Percentiles rank a stretch among this genome's conserved stretches.
These are phyloP conservation scores for Chrosomus eos DNA, from an alignment of 2,797 vertebrate genomes.

Conservation along the genomic window DNA sequence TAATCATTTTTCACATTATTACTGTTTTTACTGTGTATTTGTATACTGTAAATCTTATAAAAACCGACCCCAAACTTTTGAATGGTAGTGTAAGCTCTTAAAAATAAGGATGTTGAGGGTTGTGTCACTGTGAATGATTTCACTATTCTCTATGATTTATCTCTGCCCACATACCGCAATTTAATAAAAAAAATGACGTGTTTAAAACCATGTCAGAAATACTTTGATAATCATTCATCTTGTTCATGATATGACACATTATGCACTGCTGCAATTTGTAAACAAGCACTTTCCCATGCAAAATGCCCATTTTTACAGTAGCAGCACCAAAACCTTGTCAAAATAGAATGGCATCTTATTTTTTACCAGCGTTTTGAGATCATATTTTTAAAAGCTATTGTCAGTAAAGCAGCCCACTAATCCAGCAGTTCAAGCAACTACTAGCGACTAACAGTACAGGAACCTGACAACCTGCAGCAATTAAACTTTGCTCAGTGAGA, in stretches of 20 bases:
- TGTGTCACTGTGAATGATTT: constrained; percentile 24
- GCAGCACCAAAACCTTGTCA: background rate
- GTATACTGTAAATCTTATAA: background rate
- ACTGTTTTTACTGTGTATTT: background rate
- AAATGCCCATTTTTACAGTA: background rate
- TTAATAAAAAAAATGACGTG: constrained; percentile 11
- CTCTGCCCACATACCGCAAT: background rate
- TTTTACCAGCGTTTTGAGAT: background rate
- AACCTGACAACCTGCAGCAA: background rate
- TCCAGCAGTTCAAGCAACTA: background rate
- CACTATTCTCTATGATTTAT: constrained; percentile 12
- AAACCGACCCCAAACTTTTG: background rate
- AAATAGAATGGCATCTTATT: background rate
- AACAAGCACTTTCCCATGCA: constrained; percentile 8
- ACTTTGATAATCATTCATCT: constrained; percentile 26
- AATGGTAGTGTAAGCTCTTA: background rate
- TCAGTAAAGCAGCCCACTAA: background rate
- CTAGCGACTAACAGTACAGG: no score
- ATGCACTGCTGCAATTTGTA: constrained; percentile 5
- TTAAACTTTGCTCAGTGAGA: background rate
- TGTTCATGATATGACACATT: constrained; percentile 22
- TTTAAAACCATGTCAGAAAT: constrained; percentile 17
- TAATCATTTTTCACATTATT: no score
- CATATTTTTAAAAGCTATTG: background rate
- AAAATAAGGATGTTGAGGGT: background rate